Evolutionary conservation across 2,113 vertebrate species (phyloP), one percentile per base, ranked within the genome.

Genomic region (Vireo altiloquus): DNA sequence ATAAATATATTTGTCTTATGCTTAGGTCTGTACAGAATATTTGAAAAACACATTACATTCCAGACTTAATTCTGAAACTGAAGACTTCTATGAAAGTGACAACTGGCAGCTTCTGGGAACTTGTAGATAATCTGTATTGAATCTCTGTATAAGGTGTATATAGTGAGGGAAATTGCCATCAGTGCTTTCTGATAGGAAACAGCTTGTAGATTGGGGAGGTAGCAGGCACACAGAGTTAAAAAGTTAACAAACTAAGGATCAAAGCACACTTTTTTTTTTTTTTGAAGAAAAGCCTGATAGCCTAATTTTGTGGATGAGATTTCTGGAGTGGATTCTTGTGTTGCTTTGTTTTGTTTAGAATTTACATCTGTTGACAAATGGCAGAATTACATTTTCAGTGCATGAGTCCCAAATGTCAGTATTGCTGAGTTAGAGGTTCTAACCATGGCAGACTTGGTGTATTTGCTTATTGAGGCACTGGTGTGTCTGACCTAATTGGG

Each of bases 401-500:
- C 6, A 4, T 18, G 28, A 69, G 9, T 83, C 88, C 22, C 60
- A 77, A 61, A 74, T 8, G 10, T 49, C 18, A 80, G 11, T 61
- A 44, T 87, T 89, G 91, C 90, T 89, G 72, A 92, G 42, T 92
- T 87, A 47, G 23, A 56, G 30, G 31, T 84, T 52, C 57, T 92
- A 87, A 54, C 59, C 28, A 6, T 75, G 72, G 46, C 37, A 85
- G 89, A 66, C 80, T 42, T 70, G 24, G 12, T 87, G 15, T 89
- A n/a, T 68, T 91, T 92, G 49, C 46, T 96, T 95, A 50, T 61
- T 57, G 69, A 81, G 88, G 60, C 11, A 8, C 27, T 95, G 15
- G 10, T 40, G 82, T 47, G 83, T 84, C 46, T 93, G 56, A 92
- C 77, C 81, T 96, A 89, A 79, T 75, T 87, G 90, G 78, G 56